Conservation (phyloP, 2,797 vertebrate species). For the Cossypha dichroa region DNA sequence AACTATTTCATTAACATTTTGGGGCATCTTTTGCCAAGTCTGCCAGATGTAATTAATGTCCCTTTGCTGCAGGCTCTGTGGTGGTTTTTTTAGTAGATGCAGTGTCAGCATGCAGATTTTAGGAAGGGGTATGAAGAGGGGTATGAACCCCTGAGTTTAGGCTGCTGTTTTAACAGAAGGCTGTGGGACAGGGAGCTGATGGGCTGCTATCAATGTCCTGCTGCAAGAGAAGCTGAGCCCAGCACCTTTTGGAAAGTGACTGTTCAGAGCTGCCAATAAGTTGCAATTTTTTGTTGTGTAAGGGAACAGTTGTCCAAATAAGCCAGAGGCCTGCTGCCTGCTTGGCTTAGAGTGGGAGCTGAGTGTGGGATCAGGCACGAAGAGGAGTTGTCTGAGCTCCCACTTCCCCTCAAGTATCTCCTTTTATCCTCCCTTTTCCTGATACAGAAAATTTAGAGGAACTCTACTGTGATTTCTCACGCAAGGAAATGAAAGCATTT, state of each 20-base stretch:
- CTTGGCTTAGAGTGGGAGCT: background rate
- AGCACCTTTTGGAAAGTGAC: background rate
- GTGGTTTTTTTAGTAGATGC: background rate
- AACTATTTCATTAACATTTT: background rate
- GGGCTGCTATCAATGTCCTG: background rate
- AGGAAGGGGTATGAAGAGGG: background rate
- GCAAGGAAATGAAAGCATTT: background rate
- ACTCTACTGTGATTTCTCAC: background rate
- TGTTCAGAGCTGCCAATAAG: background rate
- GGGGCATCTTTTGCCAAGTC: background rate
- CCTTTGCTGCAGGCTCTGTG: background rate
- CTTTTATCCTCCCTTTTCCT: background rate
- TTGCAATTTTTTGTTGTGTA: constrained; percentile 13
- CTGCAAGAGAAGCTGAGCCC: background rate
- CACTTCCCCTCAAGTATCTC: background rate
- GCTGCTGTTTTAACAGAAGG: background rate
- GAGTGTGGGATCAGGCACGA: background rate
- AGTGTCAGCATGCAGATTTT: background rate
- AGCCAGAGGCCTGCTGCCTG: background rate
- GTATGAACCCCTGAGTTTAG: background rate
- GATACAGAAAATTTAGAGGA: background rate
- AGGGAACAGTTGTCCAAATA: constrained; percentile 17
- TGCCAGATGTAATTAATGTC: background rate
- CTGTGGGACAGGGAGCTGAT: background rate
- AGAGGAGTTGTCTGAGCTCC: background rate